Conservation (phyloP, 2,888 invertebrate genomes). For the Achlya flavicornis region DNA sequence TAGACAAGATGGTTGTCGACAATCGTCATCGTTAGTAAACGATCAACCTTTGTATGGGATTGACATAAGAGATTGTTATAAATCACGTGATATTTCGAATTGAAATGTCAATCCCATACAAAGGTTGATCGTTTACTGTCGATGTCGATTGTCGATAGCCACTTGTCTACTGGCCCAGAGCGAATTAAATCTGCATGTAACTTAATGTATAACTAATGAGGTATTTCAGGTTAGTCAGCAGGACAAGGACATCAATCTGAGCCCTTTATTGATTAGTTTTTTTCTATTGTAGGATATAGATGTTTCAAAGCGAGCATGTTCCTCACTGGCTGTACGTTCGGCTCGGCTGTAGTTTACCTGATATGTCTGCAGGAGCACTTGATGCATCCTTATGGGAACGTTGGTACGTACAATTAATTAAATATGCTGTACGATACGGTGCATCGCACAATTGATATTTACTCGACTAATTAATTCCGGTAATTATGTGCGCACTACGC, state of each 20-base stretch:
- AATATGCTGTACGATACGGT: background rate
- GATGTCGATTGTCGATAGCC: no score
- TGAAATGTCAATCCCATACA: no score
- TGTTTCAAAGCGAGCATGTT: constrained; percentile 95
- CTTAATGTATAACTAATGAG: background rate
- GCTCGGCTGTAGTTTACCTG: constrained; percentile 90
- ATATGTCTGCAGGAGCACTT: constrained; percentile 92
- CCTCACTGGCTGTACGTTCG: constrained; percentile 93
- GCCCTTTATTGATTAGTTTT: background rate
- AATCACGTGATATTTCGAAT: no score
- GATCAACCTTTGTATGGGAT: no score
- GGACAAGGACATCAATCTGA: no score
- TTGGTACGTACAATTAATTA: constrained; percentile 74
- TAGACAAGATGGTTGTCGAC: no score
- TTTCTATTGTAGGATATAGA: constrained; percentile 87
- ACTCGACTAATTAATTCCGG: no score
- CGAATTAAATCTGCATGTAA: background rate
- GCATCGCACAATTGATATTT: background rate
- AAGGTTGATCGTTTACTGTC: no score
- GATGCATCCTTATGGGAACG: constrained; percentile 90
- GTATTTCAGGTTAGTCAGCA: background rate
- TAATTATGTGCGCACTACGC: no score
- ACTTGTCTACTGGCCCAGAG: no score
- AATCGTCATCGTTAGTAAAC: no score
- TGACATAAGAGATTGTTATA: no score